phyloP scores from a whole-genome alignment of 2,888 invertebrate species.

The Tetragonula carbonaria region DNA sequence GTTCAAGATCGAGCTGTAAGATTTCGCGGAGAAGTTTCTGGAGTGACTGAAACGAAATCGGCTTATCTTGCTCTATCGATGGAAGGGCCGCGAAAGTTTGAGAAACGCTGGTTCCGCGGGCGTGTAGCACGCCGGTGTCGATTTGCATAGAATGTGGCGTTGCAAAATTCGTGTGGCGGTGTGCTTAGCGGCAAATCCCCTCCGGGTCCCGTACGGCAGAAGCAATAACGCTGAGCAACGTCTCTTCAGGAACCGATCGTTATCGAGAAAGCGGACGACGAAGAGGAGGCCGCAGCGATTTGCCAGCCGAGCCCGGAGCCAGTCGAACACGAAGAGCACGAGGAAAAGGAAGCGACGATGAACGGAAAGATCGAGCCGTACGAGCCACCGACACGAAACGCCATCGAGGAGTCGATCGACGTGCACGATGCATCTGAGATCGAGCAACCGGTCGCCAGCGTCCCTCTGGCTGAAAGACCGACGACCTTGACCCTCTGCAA shows the following conservation, averaged over 20 bases:
- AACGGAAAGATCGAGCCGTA: slow-evolving; percentile 57
- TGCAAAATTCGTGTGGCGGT: slow-evolving; percentile 74
- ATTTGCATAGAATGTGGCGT: slow-evolving; percentile 82
- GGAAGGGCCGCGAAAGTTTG: slow-evolving; percentile 54
- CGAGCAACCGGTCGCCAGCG: slow-evolving; percentile 12
- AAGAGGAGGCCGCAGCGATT: slow-evolving; percentile 52
- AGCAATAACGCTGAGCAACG: slow-evolving; percentile 64
- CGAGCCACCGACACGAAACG: slow-evolving; percentile 48
- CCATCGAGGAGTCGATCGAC: slow-evolving; percentile 57
- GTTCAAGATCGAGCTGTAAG: background rate
- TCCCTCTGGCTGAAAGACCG: slow-evolving; percentile 67
- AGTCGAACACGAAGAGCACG: slow-evolving; percentile 68
- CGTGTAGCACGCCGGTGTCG: slow-evolving; percentile 38
- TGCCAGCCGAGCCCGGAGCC: slow-evolving; percentile 62
- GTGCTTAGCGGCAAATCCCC: slow-evolving; percentile 58
- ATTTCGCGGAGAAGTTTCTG: background rate
- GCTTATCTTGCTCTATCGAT: background rate
- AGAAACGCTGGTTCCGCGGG: slow-evolving; percentile 65
- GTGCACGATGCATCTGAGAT: slow-evolving; percentile 52
- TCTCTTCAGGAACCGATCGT: slow-evolving; percentile 77
- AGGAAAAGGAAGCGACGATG: slow-evolving; percentile 55
- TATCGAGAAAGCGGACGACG: slow-evolving; percentile 66
- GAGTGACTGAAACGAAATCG: background rate
- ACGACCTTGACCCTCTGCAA: slow-evolving; percentile 71
- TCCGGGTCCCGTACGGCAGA: slow-evolving; percentile 53